Base-by-base conservation (phyloP, 2,113 vertebrate species). In the Callocephalon fimbriatum region DNA sequence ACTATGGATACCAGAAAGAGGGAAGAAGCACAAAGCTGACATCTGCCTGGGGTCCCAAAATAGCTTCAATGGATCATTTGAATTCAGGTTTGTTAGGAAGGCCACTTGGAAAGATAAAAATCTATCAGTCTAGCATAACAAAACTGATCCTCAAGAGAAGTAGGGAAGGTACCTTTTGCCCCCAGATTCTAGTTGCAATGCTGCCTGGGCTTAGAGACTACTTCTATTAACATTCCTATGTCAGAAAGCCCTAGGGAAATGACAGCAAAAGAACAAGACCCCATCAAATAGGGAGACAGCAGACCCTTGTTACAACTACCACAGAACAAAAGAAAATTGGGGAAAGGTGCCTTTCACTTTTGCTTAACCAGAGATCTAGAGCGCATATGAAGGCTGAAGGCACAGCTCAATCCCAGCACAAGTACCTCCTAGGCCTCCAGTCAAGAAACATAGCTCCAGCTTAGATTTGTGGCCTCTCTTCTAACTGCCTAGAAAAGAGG, bases 381-480 rank as follows among this genome's bases (percentile, higher is more conserved):
- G 56, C 25, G 12, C 31, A 23, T 1, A 9, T 3, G 15, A n/a
- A 62, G 22, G 75, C 48, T 73, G 48, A 80, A 89, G 37, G 73
- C 26, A 63, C 2, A 56, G 22, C 10, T 67, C 73, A 84, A 3
- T 27, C 73, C 27, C 77, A 38, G 6, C 89, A 76, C 72, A 81
- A 89, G 22, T 11, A 35, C 10, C n/a, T 63, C 23, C 42, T 12
- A n/a, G 35, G 20, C 32, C 17, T 76, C 29, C 68, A 72, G 38
- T 54, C 63, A 59, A 45, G 53, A 32, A 31, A 53, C 0, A 0
- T 1, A n/a, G 29, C 1, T 51, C 22, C 67, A 81, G 14, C 7
- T 90, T 13, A 22, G 40, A 68, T 51, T 48, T 75, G 56, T 15
- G 44, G n/a, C n/a, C 23, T 79, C 38, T 78, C 45, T 53, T 70